These are phyloP conservation scores for Urocolius indicus DNA, from an alignment of 2,113 vertebrate species.

Conservation along the genomic window DNA sequence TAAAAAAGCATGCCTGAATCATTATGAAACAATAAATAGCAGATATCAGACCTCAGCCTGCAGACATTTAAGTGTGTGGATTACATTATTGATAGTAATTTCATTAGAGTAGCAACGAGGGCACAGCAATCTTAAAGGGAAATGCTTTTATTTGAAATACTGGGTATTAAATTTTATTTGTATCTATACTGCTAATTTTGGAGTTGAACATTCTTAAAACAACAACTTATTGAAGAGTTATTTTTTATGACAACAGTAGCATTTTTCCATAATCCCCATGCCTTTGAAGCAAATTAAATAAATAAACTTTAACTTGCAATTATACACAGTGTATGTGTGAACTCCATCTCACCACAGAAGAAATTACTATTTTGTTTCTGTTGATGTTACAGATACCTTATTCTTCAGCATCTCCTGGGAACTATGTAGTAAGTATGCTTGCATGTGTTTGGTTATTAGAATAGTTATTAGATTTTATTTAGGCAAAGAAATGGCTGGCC, in stretches of 20 bases:
- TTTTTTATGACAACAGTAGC: neutral
- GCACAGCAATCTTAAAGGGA: neutral
- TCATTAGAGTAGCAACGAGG: neutral
- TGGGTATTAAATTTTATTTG: neutral
- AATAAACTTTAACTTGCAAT: neutral
- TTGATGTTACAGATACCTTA: conserved; percentile 90
- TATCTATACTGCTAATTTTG: neutral
- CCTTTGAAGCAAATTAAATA: neutral
- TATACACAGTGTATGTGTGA: neutral
- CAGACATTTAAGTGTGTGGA: neutral
- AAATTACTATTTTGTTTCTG: conserved; percentile 47
- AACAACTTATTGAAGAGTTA: neutral
- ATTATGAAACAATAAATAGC: neutral
- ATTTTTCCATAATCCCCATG: neutral
- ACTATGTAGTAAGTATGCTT: conserved; percentile 91
- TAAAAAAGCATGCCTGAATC: neutral
- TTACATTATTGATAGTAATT: neutral
- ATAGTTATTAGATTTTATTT: conserved; percentile 52
- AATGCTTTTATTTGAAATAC: neutral
- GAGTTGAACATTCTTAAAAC: neutral
- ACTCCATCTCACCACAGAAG: neutral
- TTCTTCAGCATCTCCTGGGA: conserved; percentile 96
- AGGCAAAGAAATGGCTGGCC: conserved; percentile 60
- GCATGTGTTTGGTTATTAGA: conserved; percentile 62
- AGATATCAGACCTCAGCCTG: neutral